Percentiles rank a stretch among this genome's conserved stretches.
These are phyloP conservation scores for Sapajus apella DNA, from an alignment of 2,113 vertebrate species.

Conservation along the genomic window DNA sequence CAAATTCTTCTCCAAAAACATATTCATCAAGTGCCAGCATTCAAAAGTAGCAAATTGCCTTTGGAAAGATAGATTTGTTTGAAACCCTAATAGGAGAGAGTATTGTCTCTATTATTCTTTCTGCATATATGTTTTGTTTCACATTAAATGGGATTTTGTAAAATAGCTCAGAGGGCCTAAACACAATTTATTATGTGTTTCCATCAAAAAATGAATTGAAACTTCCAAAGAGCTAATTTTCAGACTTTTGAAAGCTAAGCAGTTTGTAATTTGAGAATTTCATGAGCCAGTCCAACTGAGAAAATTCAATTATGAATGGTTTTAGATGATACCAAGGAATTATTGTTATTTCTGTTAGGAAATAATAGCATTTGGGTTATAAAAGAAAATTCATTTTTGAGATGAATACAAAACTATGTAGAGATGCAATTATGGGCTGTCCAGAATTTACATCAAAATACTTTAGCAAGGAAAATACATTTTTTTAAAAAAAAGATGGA, in stretches of 20 bases:
- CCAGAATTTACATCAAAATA: conserved; percentile 7
- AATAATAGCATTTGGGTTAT: conserved; percentile 19
- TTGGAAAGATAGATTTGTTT: conserved; percentile 1
- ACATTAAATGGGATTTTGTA: conserved; percentile 23
- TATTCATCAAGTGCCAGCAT: conserved; percentile 41
- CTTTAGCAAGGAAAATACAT: neutral
- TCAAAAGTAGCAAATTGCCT: conserved; percentile 34
- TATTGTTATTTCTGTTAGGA: conserved; percentile 9
- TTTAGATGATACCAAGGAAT: conserved; percentile 56
- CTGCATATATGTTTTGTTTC: conserved; percentile 37
- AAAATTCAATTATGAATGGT: conserved; percentile 54
- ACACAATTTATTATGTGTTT: conserved; percentile 35
- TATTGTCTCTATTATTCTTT: conserved; percentile 42
- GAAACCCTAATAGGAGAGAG: conserved; percentile 46
- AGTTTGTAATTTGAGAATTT: conserved; percentile 53
- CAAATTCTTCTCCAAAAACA: conserved; percentile 25
- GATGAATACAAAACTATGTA: conserved; percentile 14
- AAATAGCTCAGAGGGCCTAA: conserved; percentile 9
- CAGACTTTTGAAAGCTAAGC: conserved; percentile 45
- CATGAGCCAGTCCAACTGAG: conserved; percentile 34
- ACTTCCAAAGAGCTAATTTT: conserved; percentile 58
- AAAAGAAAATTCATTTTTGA: conserved; percentile 30
- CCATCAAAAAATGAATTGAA: conserved; percentile 54
- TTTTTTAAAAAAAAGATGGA: neutral
- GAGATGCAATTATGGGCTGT: neutral